Percentiles rank a stretch among this genome's conserved stretches.
These are phyloP conservation scores for Eupeodes corollae DNA, from an alignment of 1,140 invertebrate genomes.

Conservation along the genomic window DNA sequence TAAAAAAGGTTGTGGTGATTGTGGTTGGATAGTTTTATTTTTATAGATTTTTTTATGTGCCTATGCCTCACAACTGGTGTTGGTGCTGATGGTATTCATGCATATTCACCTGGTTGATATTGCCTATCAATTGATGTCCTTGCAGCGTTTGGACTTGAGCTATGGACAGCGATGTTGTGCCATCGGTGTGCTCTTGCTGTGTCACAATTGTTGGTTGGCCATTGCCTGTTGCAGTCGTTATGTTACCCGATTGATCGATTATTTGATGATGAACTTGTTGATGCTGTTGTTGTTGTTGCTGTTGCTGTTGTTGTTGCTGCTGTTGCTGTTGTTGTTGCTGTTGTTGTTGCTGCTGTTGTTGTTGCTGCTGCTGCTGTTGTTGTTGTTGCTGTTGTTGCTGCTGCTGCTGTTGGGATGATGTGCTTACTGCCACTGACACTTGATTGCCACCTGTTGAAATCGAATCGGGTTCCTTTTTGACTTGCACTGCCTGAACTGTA, in stretches of 20 bases:
- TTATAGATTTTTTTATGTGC: no score
- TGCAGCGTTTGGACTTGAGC: constrained; percentile 36
- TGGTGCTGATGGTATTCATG: constrained; percentile 33
- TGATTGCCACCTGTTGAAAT: not conserved
- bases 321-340: constrained; percentile 14
- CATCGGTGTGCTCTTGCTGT: constrained; percentile 32
- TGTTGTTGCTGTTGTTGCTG: constrained; percentile 7
- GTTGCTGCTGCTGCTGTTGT: constrained; percentile 20
- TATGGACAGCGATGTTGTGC: constrained; percentile 29
- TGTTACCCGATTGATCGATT: constrained; percentile 18
- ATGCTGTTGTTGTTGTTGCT: constrained; percentile 25
- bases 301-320: constrained; percentile 20
- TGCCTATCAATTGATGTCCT: constrained; percentile 35
- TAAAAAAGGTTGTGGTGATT: constrained; percentile 14
- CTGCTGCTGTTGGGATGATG: constrained; percentile 21
- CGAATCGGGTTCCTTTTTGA: constrained; percentile 36
- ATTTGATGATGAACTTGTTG: constrained; percentile 28
- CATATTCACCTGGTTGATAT: constrained; percentile 38
- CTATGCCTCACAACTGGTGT: constrained; percentile 6
- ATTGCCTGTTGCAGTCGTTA: constrained; percentile 12
- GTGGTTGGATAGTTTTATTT: constrained; percentile 4
- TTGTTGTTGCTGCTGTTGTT: constrained; percentile 20
- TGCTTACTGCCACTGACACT: constrained; percentile 8
- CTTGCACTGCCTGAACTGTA: constrained; percentile 31
- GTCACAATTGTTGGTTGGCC: constrained; percentile 28